A percentile compares a stretch with the other conserved stretches of the same genome.
These are phyloP conservation scores for Aplochiton taeniatus DNA, from an alignment of 2,797 vertebrate species.

Conservation along the genomic window DNA sequence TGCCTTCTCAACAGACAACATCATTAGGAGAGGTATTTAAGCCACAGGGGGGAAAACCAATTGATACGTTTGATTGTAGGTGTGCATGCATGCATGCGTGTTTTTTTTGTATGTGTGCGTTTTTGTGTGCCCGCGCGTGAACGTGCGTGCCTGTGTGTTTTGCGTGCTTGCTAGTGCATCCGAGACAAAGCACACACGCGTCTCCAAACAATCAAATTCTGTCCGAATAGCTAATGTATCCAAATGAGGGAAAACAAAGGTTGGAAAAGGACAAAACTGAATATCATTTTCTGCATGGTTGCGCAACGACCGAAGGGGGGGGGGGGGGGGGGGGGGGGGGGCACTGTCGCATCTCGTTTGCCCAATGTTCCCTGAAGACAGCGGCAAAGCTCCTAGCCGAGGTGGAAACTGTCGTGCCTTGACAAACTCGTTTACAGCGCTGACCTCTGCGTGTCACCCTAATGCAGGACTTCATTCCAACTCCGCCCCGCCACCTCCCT, in stretches of 20 bases:
- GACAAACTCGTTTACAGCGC: neutral
- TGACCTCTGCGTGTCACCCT: neutral
- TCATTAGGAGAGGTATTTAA: slow-evolving; percentile 16
- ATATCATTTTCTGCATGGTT: slow-evolving; percentile 61
- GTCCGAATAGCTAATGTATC: slow-evolving; percentile 50
- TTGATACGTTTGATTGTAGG: neutral
- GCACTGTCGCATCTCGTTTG: slow-evolving; percentile 18
- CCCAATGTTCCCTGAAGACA: slow-evolving; percentile 37
- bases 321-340: too few relatives aligned
- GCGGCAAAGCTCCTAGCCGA: neutral
- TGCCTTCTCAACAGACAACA: slow-evolving; percentile 40
- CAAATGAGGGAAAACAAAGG: slow-evolving; percentile 57
- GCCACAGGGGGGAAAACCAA: neutral
- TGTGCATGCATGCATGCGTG: slow-evolving; percentile 7
- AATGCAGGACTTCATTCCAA: too few relatives aligned
- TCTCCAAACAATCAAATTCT: slow-evolving; percentile 49
- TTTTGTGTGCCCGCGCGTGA: neutral
- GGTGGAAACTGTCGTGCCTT: slow-evolving; percentile 1
- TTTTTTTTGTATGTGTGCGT: slow-evolving; percentile 6
- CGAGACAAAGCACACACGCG: slow-evolving; percentile 37
- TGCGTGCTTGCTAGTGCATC: neutral
- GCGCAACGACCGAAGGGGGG: too few relatives aligned
- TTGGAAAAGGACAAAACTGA: slow-evolving; percentile 64
- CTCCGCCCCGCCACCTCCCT: too few relatives aligned
- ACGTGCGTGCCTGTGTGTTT: neutral